phyloP scores from a whole-genome alignment of 2,797 vertebrate genomes.

The Tolypeutes matacus region DNA sequence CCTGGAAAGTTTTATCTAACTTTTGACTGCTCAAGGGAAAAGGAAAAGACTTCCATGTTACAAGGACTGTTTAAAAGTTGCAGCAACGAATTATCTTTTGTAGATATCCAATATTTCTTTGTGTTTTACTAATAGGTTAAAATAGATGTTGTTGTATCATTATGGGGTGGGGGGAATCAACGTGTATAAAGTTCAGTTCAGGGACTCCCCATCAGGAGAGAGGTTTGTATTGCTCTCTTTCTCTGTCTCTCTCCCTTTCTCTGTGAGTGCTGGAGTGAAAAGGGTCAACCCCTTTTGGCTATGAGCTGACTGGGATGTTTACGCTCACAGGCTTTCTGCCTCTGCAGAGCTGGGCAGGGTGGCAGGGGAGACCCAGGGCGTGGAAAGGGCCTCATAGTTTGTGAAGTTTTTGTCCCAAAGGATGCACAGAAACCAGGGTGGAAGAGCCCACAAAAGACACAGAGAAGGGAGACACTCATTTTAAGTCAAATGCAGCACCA shows the following conservation, averaged over 20 bases:
- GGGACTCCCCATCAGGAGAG: not conserved
- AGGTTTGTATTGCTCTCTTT: not conserved
- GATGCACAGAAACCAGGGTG: not conserved
- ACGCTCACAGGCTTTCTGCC: not conserved
- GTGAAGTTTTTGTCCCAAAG: not conserved
- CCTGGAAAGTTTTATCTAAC: not conserved
- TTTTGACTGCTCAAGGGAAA: not conserved
- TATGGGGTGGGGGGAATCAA: not conserved
- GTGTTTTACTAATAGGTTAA: not conserved
- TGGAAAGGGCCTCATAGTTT: conserved; percentile 52
- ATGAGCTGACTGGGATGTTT: not conserved
- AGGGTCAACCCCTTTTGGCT: not conserved
- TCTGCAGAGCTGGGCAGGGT: not conserved
- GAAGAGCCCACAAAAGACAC: not conserved
- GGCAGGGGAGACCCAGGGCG: not conserved
- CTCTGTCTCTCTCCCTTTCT: not conserved
- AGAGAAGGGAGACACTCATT: not conserved
- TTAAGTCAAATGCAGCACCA: conserved; percentile 3
- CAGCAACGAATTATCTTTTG: not conserved
- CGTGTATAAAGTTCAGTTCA: not conserved
- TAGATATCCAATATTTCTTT: not conserved
- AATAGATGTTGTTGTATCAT: not conserved
- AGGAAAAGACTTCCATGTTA: not conserved
- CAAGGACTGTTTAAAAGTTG: not conserved
- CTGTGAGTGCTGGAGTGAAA: not conserved